Percentiles rank a stretch among this genome's conserved stretches.
These are phyloP conservation scores for Tapirus terrestris DNA, from an alignment of 2,113 vertebrate genomes.

Conservation along the genomic window DNA sequence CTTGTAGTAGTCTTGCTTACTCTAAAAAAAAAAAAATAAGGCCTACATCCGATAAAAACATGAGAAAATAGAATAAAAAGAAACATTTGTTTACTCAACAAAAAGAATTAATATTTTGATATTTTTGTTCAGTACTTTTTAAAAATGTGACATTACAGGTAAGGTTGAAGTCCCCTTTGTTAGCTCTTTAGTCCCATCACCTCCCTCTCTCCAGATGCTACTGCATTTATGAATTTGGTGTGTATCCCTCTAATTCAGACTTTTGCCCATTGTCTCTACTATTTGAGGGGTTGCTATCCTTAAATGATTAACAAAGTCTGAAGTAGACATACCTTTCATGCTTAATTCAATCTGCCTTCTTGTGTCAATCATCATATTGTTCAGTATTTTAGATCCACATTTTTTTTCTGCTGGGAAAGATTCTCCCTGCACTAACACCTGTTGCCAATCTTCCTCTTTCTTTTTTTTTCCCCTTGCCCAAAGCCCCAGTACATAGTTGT, in stretches of 20 bases:
- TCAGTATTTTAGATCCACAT: background rate
- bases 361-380: background rate
- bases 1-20: background rate
- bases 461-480: no score
- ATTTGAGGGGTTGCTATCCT: background rate
- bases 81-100: background rate
- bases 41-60: background rate
- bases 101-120: background rate
- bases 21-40: background rate
- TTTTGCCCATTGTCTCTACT: background rate
- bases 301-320: constrained; percentile 26
- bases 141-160: background rate
- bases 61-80: background rate
- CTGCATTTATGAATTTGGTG: background rate
- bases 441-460: no score
- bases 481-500: no score
- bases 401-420: background rate
- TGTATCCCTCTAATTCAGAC: background rate
- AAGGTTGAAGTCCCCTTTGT: background rate
- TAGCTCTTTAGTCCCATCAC: background rate
- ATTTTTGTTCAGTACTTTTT: background rate
- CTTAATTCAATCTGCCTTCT: background rate
- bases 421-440: no score
- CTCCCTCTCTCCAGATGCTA: background rate
- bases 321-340: background rate